These are phyloP conservation scores for Thalpophila matura DNA, from an alignment of 2,888 invertebrate species.

Conservation along the genomic window DNA sequence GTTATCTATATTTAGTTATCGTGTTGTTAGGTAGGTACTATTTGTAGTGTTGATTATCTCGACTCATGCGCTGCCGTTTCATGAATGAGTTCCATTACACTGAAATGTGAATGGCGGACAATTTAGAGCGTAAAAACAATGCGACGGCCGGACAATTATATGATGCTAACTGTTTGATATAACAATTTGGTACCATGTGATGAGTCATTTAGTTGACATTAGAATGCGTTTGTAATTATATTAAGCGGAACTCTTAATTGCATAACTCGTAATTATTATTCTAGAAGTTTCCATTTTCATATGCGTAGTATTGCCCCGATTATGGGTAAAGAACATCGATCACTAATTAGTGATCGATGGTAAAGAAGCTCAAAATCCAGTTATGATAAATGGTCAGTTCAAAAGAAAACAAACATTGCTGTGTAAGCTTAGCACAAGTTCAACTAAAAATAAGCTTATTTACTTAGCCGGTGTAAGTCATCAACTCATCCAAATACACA, in stretches of 20 bases:
- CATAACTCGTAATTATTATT: slow-evolving; percentile 1
- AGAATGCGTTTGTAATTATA: slow-evolving; percentile 40
- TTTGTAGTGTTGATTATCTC: slow-evolving; percentile 73
- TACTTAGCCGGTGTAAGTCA: slow-evolving; percentile 36
- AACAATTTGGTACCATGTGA: slow-evolving; percentile 56
- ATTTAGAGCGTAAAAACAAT: slow-evolving; percentile 87
- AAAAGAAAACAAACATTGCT: slow-evolving; percentile 50
- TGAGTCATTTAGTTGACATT: slow-evolving; percentile 59
- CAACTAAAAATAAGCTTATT: slow-evolving; percentile 38
- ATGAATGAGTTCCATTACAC: slow-evolving; percentile 77
- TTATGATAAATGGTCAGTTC: slow-evolving; percentile 45
- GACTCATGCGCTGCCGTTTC: slow-evolving; percentile 62
- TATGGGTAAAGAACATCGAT: too few species aligned
- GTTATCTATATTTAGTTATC: slow-evolving; percentile 81
- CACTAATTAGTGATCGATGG: too few species aligned
- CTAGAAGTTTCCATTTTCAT: slow-evolving; percentile 25
- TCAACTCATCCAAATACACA: slow-evolving; percentile 33
- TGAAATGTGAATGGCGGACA: slow-evolving; percentile 74
- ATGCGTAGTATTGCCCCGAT: slow-evolving; percentile 38
- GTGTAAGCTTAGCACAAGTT: slow-evolving; percentile 33
- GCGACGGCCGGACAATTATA: slow-evolving; percentile 75
- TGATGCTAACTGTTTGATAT: slow-evolving; percentile 65
- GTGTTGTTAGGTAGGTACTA: slow-evolving; percentile 63
- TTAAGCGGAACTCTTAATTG: slow-evolving; percentile 18
- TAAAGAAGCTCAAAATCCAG: slow-evolving; percentile 30